Conservation (phyloP, 2,888 invertebrate species). For the Drosophila suboccidentalis region DNA sequence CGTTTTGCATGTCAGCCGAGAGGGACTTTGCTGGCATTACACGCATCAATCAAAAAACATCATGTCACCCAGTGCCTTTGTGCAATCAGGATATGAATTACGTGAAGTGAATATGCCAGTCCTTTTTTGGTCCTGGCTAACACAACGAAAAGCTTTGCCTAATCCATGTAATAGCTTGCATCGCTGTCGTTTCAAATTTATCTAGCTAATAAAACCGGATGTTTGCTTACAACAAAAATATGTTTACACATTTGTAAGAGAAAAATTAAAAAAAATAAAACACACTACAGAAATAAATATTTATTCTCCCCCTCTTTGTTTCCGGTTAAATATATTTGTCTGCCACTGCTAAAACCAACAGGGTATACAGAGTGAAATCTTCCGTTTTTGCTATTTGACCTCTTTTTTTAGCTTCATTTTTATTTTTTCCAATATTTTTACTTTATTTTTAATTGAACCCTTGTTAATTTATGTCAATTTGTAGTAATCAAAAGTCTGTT, state of each 20-base stretch:
- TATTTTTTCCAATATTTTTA: not conserved
- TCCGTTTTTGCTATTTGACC: not conserved
- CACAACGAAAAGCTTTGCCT: constrained; percentile 8
- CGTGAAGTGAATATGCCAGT: constrained; percentile 57
- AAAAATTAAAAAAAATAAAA: not conserved
- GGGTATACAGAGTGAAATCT: not conserved
- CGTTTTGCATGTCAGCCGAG: constrained; percentile 45
- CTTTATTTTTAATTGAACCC: constrained; percentile 11
- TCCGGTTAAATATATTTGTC: constrained; percentile 10
- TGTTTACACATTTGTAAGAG: constrained; percentile 11
- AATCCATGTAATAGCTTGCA: constrained; percentile 18
- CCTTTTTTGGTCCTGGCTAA: constrained; percentile 1
- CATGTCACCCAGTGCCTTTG: constrained; percentile 47
- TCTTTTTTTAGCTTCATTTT: too few species aligned
- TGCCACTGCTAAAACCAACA: constrained; percentile 1
- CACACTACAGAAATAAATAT: not conserved
- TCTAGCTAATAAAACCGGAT: constrained; percentile 26
- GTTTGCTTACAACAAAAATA: constrained; percentile 14
- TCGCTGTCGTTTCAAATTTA: constrained; percentile 11
- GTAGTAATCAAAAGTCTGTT: not conserved
- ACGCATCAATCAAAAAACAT: constrained; percentile 53
- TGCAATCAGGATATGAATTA: constrained; percentile 62
- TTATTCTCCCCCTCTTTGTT: not conserved
- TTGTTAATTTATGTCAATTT: constrained; percentile 23
- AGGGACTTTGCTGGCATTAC: constrained; percentile 10